A percentile compares a stretch with the other conserved stretches of the same genome.
Conservation (phyloP, 2,113 vertebrate species). For the Megaceryle torquata region DNA sequence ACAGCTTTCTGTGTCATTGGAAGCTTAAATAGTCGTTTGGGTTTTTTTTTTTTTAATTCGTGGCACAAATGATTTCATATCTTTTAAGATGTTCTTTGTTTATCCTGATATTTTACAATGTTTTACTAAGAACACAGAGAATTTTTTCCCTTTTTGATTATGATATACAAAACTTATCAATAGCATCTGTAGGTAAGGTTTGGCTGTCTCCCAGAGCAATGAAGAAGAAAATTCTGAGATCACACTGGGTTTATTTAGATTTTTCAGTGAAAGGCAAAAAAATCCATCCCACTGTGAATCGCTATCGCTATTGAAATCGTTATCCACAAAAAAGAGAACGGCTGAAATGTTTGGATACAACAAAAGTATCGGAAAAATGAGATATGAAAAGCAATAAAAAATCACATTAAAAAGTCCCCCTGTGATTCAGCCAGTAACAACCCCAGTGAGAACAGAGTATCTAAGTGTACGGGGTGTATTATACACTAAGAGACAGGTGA, state of each 20-base stretch:
- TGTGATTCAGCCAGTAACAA: background rate
- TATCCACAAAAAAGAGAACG: background rate
- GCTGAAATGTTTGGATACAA: background rate
- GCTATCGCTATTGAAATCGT: background rate
- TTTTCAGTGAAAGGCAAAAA: background rate
- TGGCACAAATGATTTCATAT: slow-evolving; percentile 33
- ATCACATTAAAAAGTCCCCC: background rate
- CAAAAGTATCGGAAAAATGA: background rate
- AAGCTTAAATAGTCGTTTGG: slow-evolving; percentile 29
- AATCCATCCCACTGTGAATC: background rate
- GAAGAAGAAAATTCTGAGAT: background rate
- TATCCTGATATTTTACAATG: background rate
- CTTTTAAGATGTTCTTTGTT: slow-evolving; percentile 21
- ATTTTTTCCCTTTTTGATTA: slow-evolving; percentile 6
- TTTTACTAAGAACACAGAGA: background rate
- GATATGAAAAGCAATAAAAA: background rate
- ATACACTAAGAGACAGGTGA: background rate
- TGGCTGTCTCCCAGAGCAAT: background rate
- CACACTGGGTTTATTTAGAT: background rate
- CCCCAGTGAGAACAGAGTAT: background rate
- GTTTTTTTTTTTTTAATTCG: background rate
- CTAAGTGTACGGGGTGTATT: background rate
- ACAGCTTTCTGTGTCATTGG: background rate
- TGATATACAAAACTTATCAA: slow-evolving; percentile 12
- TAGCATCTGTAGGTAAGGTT: background rate